Conservation (phyloP, 1,140 invertebrate species). For the Papilio dardanus region DNA sequence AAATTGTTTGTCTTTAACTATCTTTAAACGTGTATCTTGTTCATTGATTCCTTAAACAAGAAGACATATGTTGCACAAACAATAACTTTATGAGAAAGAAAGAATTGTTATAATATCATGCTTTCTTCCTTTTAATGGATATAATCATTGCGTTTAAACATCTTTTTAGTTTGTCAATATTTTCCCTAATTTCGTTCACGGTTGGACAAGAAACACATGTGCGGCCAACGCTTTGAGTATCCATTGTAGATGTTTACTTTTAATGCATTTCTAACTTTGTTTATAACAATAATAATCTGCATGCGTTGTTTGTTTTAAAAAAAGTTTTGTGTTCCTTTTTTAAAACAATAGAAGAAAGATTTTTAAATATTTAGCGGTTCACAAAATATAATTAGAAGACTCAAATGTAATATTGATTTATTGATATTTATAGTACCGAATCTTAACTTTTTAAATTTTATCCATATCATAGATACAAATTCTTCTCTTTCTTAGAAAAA, state of each 20-base stretch:
- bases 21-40: not conserved
- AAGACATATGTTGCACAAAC: constrained; percentile 2
- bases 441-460: too few species aligned
- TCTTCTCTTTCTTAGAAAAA: not conserved
- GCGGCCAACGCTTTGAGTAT: not conserved
- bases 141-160: constrained; percentile 11
- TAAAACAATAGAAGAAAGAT: not conserved
- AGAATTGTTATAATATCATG: constrained; percentile 6
- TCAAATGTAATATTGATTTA: too few species aligned
- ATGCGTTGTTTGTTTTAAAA: not conserved
- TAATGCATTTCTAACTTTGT: not conserved
- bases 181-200: constrained; percentile 24
- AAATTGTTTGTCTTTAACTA: not conserved
- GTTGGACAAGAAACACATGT: constrained; percentile 12
- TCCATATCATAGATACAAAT: not conserved
- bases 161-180: constrained; percentile 9
- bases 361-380: too few species aligned
- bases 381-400: too few species aligned
- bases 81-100: not conserved
- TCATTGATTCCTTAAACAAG: not conserved
- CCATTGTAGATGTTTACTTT: not conserved
- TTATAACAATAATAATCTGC: not conserved
- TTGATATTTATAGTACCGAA: too few species aligned
- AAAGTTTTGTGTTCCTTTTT: not conserved
- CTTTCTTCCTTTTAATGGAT: constrained; percentile 13